Evolutionary conservation across 2,888 invertebrate species (phyloP).

Genomic region (Macaria liturata): DNA sequence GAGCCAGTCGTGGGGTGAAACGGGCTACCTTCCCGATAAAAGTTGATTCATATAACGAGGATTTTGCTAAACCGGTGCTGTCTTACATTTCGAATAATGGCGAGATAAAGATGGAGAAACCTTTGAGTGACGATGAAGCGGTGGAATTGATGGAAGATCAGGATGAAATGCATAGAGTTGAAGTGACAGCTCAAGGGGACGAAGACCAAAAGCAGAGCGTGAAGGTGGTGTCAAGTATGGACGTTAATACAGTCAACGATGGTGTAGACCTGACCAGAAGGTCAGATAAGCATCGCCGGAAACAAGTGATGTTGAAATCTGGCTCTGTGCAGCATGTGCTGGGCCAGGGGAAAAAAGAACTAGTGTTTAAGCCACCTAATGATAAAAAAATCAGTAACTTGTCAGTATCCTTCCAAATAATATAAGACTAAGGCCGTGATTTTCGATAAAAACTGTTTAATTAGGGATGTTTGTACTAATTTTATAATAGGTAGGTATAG

Average conservation of each 20-base stretch:
- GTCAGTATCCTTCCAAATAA: conserved; percentile 60
- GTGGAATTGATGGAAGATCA: conserved; percentile 37
- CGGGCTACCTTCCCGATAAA: conserved; percentile 16
- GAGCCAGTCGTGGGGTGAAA: conserved; percentile 5
- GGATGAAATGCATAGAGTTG: conserved; percentile 32
- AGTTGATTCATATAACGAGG: conserved; percentile 24
- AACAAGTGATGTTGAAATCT: conserved; percentile 34
- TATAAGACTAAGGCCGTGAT: conserved; percentile 4
- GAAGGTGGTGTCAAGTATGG: conserved; percentile 39
- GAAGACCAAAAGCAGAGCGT: conserved; percentile 30
- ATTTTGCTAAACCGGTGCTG: conserved; percentile 42
- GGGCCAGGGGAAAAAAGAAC: conserved; percentile 49
- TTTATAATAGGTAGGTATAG: no score
- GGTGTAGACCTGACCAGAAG: background rate
- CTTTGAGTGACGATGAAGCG: conserved; percentile 54
- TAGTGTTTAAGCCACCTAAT: conserved; percentile 55
- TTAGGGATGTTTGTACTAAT: no score
- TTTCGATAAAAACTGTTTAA: no score
- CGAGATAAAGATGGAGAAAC: conserved; percentile 52
- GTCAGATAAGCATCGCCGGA: conserved; percentile 19
- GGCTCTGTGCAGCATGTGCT: conserved; percentile 37
- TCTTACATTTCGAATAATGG: conserved; percentile 43
- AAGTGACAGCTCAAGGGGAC: conserved; percentile 37
- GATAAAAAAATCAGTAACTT: conserved; percentile 60
- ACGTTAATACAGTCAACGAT: conserved; percentile 8